Evolutionary conservation across 2,113 vertebrate species (phyloP).

Genomic region (Rhegmatorhina hoffmannsi): DNA sequence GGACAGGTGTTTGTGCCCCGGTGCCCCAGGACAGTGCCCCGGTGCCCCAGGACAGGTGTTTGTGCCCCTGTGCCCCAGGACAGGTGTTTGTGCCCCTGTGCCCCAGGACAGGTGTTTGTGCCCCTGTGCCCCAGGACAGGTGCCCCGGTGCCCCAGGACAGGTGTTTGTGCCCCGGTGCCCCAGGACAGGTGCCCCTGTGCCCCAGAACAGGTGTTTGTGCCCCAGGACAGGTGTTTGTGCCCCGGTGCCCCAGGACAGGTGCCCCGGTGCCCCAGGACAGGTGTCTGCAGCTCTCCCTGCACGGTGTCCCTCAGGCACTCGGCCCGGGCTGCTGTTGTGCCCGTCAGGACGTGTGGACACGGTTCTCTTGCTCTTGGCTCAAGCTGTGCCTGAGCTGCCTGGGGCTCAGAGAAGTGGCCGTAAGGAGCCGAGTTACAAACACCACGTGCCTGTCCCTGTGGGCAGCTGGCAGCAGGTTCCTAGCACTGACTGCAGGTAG

Average conservation of each 20-base stretch:
- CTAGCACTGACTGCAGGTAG: neutral
- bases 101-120: neutral
- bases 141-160: neutral
- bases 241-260: neutral
- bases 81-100: neutral
- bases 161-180: neutral
- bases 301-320: rapidly evolving
- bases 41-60: neutral
- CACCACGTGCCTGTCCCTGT: neutral
- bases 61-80: neutral
- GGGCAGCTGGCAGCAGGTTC: neutral
- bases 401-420: neutral
- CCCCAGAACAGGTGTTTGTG: neutral
- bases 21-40: too few relatives aligned
- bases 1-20: neutral
- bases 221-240: neutral
- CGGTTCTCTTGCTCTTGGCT: neutral
- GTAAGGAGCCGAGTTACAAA: neutral
- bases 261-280: neutral
- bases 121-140: neutral
- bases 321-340: neutral
- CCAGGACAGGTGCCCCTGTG: neutral
- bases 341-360: rapidly evolving
- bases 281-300: neutral
- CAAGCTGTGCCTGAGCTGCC: neutral